Base-by-base conservation (phyloP, 2,888 invertebrate species). In the Apomyelois bistriatella region DNA sequence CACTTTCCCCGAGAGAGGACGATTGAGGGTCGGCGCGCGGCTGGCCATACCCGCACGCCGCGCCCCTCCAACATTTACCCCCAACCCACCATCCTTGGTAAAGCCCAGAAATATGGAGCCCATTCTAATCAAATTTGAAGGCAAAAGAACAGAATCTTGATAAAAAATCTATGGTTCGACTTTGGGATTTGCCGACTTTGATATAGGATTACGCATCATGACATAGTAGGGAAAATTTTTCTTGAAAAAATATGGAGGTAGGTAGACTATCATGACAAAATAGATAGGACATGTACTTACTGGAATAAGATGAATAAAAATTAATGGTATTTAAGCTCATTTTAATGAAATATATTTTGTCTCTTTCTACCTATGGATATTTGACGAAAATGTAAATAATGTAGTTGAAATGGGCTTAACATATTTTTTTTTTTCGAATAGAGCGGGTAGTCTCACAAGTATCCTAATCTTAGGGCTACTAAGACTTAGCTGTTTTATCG, bases 11-110 rank as follows among this genome's bases (percentile, higher is more conserved):
- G 10, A 90, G 93, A 38, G 95, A 95, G 82, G 94, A 95, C 56
- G 95, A 96, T 92, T 96, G 95, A 95, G 92, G 91, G 82, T 89
- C 92, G 87, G 92, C 92, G 89, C 90, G 90, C 89, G 90, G 89
- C 86, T 90, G 90, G 90, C 87, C 86, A 0, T 89, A 90, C 72
- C 85, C 87, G 79, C 88, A 85, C 83, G 88, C 86, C 89, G 89
- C 89, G 89, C 89, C 85, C 66, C 73, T 81, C 12, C 55, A 77
- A 32, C 49, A 40, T 43, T 65, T 83, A 32, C 86, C 86, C 54
- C 79, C 85, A 40, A 70, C 84, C 36, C 88, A 86, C 70, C 84
- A 83, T 60, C 89, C 85, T 59, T 90, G 90, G 90, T 89, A 88
- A 75, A 57, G 17, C 43, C 13, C 38, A 35, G 32, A 35, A 13